Percentiles rank a stretch among this genome's conserved stretches.
phyloP scores from a whole-genome alignment of 2,113 vertebrate genomes.

The Numenius arquata region DNA sequence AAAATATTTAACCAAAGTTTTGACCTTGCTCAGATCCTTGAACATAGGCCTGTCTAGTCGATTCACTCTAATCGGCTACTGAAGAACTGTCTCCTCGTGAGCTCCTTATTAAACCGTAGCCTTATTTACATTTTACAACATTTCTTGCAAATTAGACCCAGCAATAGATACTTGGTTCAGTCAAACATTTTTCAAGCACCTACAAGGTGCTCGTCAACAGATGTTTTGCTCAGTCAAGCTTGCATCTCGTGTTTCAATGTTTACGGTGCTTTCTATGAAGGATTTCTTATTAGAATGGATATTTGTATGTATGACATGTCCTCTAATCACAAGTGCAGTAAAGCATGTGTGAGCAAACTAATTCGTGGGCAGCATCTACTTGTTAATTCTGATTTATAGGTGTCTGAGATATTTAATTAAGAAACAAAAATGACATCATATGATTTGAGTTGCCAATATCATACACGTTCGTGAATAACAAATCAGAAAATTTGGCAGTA shows the following conservation, averaged over 20 bases:
- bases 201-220: not conserved
- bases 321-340: not conserved
- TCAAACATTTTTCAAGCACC: not conserved
- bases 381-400: conserved; percentile 9
- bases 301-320: not conserved
- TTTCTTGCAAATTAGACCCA: not conserved
- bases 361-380: conserved; percentile 9
- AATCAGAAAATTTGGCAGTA: conserved; percentile 2
- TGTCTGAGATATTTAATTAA: conserved; percentile 5
- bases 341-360: not conserved
- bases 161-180: not conserved
- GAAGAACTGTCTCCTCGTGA: not conserved
- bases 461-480: not conserved
- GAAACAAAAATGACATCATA: conserved; percentile 10
- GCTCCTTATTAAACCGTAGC: not conserved
- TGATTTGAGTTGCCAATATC: not conserved
- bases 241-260: not conserved
- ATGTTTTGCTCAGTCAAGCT: not conserved
- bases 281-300: not conserved
- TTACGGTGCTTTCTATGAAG: not conserved
- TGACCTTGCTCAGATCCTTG: not conserved
- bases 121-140: not conserved
- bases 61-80: not conserved
- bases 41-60: not conserved
- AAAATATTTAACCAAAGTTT: not conserved